A percentile compares a stretch with the other conserved stretches of the same genome.
Conservation (phyloP, 2,888 invertebrate genomes). For the Synergus itoensis region DNA sequence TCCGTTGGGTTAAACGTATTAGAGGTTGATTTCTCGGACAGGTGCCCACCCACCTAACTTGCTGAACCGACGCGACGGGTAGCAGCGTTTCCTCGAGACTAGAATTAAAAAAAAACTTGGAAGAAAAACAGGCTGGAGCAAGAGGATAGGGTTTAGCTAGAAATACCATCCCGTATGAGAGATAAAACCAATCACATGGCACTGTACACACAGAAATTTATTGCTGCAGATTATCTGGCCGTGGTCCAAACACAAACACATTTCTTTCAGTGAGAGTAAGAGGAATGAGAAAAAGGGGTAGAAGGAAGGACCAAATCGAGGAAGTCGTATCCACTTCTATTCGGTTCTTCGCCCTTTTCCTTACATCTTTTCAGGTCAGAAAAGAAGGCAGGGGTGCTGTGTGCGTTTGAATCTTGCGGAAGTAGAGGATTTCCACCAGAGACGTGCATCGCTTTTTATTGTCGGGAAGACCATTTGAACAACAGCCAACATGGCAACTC, state of each 20-base stretch:
- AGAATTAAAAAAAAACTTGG: not conserved
- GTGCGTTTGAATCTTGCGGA: constrained; percentile 71
- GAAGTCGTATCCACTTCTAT: constrained; percentile 48
- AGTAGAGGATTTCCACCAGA: constrained; percentile 68
- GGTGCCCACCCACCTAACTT: constrained; percentile 55
- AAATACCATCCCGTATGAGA: constrained; percentile 58
- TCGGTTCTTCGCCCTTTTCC: constrained; percentile 47
- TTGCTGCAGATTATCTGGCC: constrained; percentile 76
- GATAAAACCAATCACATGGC: constrained; percentile 76
- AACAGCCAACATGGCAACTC: constrained; percentile 74
- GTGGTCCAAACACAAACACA: constrained; percentile 75
- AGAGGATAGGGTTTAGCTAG: constrained; percentile 34
- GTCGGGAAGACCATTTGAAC: constrained; percentile 75
- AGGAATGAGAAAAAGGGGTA: constrained; percentile 42
- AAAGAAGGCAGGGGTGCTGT: not conserved
- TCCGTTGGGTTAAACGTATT: constrained; percentile 66
- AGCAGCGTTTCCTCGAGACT: constrained; percentile 48
- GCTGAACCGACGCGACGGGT: constrained; percentile 44
- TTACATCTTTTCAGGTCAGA: constrained; percentile 38
- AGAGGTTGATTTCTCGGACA: constrained; percentile 67
- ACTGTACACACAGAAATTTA: constrained; percentile 75
- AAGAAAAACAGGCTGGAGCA: constrained; percentile 20
- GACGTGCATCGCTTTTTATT: constrained; percentile 74
- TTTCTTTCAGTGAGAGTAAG: constrained; percentile 63
- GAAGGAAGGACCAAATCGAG: constrained; percentile 22